Evolutionary conservation across 2,113 vertebrate species (phyloP).

Genomic region (Oncorhynchus kisutch): DNA sequence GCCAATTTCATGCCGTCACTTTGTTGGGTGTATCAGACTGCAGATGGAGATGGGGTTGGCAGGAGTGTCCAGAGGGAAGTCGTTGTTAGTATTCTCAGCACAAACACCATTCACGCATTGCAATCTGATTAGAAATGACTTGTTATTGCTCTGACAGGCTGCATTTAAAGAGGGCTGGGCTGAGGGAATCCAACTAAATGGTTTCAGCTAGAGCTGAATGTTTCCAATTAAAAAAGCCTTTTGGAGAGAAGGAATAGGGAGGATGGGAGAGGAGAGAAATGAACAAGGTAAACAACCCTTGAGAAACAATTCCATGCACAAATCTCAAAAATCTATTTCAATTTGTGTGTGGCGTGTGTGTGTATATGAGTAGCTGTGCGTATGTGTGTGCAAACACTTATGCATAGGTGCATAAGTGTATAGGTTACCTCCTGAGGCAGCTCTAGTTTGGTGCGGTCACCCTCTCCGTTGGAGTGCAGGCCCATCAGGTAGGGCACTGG

Average conservation of each 20-base stretch:
- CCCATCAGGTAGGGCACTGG: slow-evolving; percentile 99
- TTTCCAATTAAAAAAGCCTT: background rate
- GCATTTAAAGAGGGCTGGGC: background rate
- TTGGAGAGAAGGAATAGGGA: background rate
- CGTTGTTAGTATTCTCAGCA: background rate
- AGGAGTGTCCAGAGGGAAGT: background rate
- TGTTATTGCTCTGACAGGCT: background rate
- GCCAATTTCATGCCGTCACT: background rate
- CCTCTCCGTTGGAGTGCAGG: slow-evolving; percentile 92
- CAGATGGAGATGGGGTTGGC: slow-evolving; percentile 3
- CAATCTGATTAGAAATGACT: slow-evolving; percentile 9
- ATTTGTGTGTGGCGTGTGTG: background rate
- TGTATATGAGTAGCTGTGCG: slow-evolving; percentile 11
- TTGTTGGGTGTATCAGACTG: background rate
- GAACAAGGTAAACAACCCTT: background rate
- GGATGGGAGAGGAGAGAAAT: background rate
- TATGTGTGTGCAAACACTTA: background rate
- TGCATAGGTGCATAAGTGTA: background rate
- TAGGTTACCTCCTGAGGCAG: slow-evolving; percentile 84
- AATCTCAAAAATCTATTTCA: background rate
- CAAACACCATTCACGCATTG: background rate
- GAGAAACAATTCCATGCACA: background rate
- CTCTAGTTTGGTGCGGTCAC: slow-evolving; percentile 92
- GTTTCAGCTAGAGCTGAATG: background rate
- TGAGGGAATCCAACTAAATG: background rate